Base-by-base conservation (phyloP, 2,888 invertebrate genomes). In the Campaea margaritaria region DNA sequence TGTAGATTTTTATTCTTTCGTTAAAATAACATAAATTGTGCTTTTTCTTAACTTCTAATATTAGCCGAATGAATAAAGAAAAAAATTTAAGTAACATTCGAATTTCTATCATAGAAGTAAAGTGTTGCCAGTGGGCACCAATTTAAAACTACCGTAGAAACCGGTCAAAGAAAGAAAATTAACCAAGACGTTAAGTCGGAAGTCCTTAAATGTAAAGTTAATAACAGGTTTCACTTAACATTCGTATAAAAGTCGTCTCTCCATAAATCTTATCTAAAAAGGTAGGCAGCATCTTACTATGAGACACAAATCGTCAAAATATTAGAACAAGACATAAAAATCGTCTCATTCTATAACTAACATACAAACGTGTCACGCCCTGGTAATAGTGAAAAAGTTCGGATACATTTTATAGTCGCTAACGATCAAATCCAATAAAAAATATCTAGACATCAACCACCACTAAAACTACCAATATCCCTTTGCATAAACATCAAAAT, bases 191-290 rank as follows among this genome's bases (percentile, higher is more conserved):
- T 90, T 85, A 83, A 70, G 78, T 85, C 84, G 86, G 89, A 91
- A 90, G 87, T 91, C 79, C 90, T 89, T 90, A 90, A 79, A 82
- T 76, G 74, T 87, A 86, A 81, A 86, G 86, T 90, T 90, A 91
- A 87, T 87, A 91, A 91, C 91, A 91, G 88, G 87, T 87, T 31
- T 84, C 65, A 87, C 90, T 89, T 89, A 91, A 92, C 91, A 86
- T 86, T 91, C 89, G 91, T 92, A 92, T 92, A 91, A 91, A 92
- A 92, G 91, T 90, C 83, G 83, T 87, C 89, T 91, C 89, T 92
- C 85, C 86, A 88, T 91, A 91, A 90, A 84, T 87, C 88, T 91
- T 92, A 91, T 89, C 89, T 90, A 89, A 90, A 88, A 90, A 89
- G 88, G 76, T 82, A 86, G 83, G 89, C 83, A 77, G 89, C 79